Evolutionary conservation across 2,888 invertebrate species (phyloP), one percentile per base, ranked within the genome.

Genomic region (Bombyx huttoni): DNA sequence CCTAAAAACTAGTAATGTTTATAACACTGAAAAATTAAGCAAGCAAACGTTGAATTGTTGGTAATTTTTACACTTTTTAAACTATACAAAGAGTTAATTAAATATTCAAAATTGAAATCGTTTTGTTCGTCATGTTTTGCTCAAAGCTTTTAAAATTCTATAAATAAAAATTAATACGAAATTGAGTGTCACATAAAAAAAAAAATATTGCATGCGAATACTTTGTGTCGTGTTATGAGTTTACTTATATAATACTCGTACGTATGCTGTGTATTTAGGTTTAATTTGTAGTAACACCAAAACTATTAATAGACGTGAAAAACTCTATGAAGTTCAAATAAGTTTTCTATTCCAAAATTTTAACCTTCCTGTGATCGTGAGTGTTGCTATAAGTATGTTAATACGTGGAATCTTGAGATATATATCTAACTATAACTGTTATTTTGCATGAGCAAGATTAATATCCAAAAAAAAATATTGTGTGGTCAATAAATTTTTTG

Each of bases 401-500:
- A 71, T 77, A 82, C 71, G 75, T 83, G 80, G 74, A 63, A 77
- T 78, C 81, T 83, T 82, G 76, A 79, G 73, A 75, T 69, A 73
- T 73, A 73, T 73, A 59, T 65, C 68, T 73, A 70, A 76, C 65
- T 81, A 78, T 78, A 76, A 76, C 67, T 85, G 84, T 87, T 88
- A 86, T 85, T 84, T 86, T 87, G 85, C 82, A 77, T 76, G 73
- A 71, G 79, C 81, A 78, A 81, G 75, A 78, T 73, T 73, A 70
- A 68, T 70, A 78, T 77, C 76, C 73, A 78, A 75, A 70, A 70
- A 77, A 49, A 40, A 79, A 82, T 78, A 82, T 85, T 86, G 86
- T 83, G 87, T 87, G 86, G 87, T 87, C 78, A 87, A 87, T 86
- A 86, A 87, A 83, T 72, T 81, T 77, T 85, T 86, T 87, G 85